Percentiles rank a stretch among this genome's conserved stretches.
phyloP scores from a whole-genome alignment of 2,797 vertebrate genomes.

The Halcyon smyrnensis region DNA sequence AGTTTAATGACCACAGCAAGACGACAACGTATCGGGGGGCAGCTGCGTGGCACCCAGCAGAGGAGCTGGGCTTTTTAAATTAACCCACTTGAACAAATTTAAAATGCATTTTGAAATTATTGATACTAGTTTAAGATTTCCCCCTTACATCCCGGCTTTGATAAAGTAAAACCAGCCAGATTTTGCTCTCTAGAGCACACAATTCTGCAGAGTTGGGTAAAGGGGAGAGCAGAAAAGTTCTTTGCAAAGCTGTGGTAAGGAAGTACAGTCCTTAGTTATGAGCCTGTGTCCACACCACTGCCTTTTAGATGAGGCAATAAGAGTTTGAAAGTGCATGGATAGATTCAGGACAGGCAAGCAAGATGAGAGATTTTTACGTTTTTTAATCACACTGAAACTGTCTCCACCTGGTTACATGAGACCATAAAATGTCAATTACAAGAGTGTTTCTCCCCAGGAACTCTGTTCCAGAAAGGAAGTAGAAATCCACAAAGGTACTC shows the following conservation, averaged over 20 bases:
- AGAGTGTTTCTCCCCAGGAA: constrained; percentile 46
- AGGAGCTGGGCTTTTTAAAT: not conserved
- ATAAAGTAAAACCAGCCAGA: not conserved
- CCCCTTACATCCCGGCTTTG: not conserved
- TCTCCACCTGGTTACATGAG: constrained; percentile 39
- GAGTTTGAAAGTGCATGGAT: not conserved
- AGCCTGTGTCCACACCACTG: not conserved
- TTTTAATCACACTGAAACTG: not conserved
- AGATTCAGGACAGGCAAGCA: constrained; percentile 26
- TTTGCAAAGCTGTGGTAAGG: not conserved
- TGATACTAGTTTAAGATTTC: not conserved
- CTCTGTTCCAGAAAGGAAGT: constrained; percentile 49
- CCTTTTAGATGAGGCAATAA: not conserved
- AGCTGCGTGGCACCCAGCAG: not conserved
- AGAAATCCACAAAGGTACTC: constrained; percentile 66
- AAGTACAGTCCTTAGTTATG: not conserved
- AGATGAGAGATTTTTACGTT: not conserved
- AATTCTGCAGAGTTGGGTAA: not conserved
- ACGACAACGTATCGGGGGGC: not conserved
- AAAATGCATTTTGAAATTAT: not conserved
- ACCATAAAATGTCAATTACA: constrained; percentile 59
- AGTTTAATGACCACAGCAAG: not conserved
- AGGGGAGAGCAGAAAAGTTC: not conserved
- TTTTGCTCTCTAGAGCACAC: not conserved
- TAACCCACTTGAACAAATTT: not conserved